phyloP scores from a whole-genome alignment of 2,797 vertebrate species.

The Mormyrus hasselquistii region DNA sequence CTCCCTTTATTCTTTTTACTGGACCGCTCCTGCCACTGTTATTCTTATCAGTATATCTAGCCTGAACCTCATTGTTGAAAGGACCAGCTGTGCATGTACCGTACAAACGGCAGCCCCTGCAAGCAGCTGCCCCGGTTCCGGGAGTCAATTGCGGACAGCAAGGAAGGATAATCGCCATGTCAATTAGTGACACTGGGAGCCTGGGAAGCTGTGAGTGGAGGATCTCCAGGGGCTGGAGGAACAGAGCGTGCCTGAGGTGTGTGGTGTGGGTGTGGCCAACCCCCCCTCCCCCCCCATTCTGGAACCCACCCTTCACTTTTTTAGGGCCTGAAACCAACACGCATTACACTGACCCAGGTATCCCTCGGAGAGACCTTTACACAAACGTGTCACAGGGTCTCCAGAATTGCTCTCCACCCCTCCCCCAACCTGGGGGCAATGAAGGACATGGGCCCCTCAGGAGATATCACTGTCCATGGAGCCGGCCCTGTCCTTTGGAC shows the following conservation, averaged over 20 bases:
- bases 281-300: too few species aligned
- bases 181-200: background rate
- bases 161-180: background rate
- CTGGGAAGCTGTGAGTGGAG: background rate
- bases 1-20: background rate
- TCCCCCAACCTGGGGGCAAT: background rate
- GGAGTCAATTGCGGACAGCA: background rate
- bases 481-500: conserved; percentile 2
- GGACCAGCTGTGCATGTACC: background rate
- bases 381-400: background rate
- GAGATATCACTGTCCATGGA: background rate
- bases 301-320: background rate
- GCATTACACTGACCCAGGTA: background rate
- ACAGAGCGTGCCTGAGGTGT: background rate
- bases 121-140: background rate
- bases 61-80: background rate
- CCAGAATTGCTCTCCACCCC: background rate
- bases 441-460: background rate
- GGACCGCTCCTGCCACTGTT: background rate
- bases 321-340: background rate
- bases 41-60: background rate
- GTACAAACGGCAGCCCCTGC: background rate
- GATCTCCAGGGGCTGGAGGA: background rate
- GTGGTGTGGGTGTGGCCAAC: background rate
- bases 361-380: background rate